These are phyloP conservation scores for Eurytoma adleriae DNA, from an alignment of 2,888 invertebrate species.

Conservation along the genomic window DNA sequence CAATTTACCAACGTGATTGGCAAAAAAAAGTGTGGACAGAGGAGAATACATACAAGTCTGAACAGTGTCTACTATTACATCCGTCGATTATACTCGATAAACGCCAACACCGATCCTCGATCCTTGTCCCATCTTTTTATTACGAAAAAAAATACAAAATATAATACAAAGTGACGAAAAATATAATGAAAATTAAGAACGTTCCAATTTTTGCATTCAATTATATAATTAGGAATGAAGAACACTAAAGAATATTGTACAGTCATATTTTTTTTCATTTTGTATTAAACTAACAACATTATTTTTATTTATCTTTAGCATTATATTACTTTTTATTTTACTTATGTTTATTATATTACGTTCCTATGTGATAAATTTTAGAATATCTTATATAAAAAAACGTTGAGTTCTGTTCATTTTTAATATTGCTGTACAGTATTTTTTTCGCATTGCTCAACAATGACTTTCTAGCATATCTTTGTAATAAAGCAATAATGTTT, in stretches of 20 bases:
- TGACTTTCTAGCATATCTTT: constrained; percentile 54
- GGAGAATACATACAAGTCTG: constrained; percentile 75
- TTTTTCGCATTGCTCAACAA: constrained; percentile 39
- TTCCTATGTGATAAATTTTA: constrained; percentile 14
- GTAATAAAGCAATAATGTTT: constrained; percentile 57
- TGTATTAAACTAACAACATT: not conserved
- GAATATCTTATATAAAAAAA: not conserved
- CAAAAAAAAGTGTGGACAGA: constrained; percentile 68
- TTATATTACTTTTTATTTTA: constrained; percentile 13
- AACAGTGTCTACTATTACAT: constrained; percentile 72
- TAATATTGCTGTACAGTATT: constrained; percentile 56
- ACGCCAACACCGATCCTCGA: constrained; percentile 56
- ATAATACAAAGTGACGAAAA: constrained; percentile 40
- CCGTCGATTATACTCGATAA: constrained; percentile 66
- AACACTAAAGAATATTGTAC: constrained; percentile 54
- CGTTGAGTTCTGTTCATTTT: not conserved
- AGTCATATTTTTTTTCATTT: constrained; percentile 45
- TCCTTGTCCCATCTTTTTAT: constrained; percentile 55
- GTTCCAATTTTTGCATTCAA: constrained; percentile 55
- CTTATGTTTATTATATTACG: constrained; percentile 1
- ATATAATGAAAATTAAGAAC: constrained; percentile 49
- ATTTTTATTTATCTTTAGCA: constrained; percentile 11
- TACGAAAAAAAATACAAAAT: constrained; percentile 32
- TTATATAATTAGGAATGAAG: constrained; percentile 44
- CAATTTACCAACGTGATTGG: constrained; percentile 66